Conservation (phyloP, 1,140 invertebrate species). For the Lordiphosa stackelbergi region DNA sequence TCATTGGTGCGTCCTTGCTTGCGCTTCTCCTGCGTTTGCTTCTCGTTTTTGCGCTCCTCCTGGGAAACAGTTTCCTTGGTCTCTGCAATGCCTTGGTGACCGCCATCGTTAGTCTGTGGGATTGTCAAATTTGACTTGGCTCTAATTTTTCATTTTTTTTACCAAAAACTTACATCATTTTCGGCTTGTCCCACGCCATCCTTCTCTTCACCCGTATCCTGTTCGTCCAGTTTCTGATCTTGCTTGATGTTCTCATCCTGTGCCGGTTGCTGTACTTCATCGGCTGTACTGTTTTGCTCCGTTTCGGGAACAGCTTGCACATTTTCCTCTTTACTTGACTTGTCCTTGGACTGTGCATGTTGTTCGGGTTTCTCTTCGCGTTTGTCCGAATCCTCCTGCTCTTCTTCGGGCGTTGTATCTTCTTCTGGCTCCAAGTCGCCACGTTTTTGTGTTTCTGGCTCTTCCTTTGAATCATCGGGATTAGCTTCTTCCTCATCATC, state of each 20-base stretch:
- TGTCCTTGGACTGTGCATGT: conserved; percentile 83
- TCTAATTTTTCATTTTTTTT: background rate
- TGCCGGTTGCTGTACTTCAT: conserved; percentile 63
- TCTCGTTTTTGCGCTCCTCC: conserved; percentile 74
- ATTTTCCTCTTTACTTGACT: conserved; percentile 79
- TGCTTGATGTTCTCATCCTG: conserved; percentile 66
- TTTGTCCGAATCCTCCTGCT: conserved; percentile 42
- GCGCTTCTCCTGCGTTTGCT: conserved; percentile 63
- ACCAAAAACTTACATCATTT: conserved; percentile 78
- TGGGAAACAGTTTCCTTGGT: conserved; percentile 77
- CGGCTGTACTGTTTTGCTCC: conserved; percentile 64
- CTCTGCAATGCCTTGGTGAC: conserved; percentile 80
- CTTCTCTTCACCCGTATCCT: conserved; percentile 79
- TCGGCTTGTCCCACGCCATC: conserved; percentile 82
- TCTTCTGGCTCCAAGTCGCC: conserved; percentile 58
- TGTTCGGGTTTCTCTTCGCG: conserved; percentile 79
- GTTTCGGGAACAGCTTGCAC: conserved; percentile 79
- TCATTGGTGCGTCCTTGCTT: conserved; percentile 78
- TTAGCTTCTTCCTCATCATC: conserved; percentile 78
- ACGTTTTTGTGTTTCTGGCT: conserved; percentile 71
- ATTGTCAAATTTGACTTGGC: background rate
- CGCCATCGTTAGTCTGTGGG: conserved; percentile 76
- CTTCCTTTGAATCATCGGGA: conserved; percentile 78
- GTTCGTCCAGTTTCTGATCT: conserved; percentile 72
- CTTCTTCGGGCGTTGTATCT: conserved; percentile 40